Percentiles rank a stretch among this genome's conserved stretches.
Evolutionary conservation across 2,113 vertebrate species (phyloP).

Genomic region (Pituophis catenifer): DNA sequence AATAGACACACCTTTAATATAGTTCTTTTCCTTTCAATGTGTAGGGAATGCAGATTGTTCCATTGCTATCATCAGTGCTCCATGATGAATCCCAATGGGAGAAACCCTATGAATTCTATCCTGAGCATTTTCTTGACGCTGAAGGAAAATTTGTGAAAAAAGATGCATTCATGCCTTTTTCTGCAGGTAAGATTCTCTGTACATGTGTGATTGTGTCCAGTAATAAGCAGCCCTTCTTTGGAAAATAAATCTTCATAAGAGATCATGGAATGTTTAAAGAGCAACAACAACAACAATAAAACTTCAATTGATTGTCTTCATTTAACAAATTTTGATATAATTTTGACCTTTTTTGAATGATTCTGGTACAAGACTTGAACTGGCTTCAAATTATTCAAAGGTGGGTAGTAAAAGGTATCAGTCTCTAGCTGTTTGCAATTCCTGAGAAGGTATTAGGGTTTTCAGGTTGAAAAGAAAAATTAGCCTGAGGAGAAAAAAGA

Average conservation of each 20-base stretch:
- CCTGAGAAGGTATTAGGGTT: not conserved
- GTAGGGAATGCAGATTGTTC: constrained; percentile 56
- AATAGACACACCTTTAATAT: not conserved
- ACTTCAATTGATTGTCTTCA: not conserved
- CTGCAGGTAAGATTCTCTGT: constrained; percentile 48
- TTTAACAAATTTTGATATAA: not conserved
- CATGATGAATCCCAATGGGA: constrained; percentile 66
- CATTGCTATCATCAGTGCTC: constrained; percentile 63
- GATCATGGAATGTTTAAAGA: too few species aligned
- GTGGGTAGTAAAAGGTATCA: not conserved
- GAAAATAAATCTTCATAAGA: too few species aligned
- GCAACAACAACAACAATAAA: not conserved
- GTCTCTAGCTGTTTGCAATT: not conserved
- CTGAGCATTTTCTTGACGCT: constrained; percentile 68
- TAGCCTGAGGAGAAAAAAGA: not conserved
- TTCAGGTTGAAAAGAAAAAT: not conserved
- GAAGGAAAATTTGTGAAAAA: constrained; percentile 67
- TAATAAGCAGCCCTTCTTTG: too few species aligned
- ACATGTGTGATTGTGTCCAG: not conserved
- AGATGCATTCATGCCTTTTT: constrained; percentile 75
- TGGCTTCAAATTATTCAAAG: not conserved
- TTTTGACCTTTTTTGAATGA: not conserved
- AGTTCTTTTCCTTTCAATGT: not conserved
- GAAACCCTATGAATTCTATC: constrained; percentile 66
- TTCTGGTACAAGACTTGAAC: not conserved